Evolutionary conservation across 2,797 vertebrate genomes (phyloP).

Genomic region (Alauda arvensis): DNA sequence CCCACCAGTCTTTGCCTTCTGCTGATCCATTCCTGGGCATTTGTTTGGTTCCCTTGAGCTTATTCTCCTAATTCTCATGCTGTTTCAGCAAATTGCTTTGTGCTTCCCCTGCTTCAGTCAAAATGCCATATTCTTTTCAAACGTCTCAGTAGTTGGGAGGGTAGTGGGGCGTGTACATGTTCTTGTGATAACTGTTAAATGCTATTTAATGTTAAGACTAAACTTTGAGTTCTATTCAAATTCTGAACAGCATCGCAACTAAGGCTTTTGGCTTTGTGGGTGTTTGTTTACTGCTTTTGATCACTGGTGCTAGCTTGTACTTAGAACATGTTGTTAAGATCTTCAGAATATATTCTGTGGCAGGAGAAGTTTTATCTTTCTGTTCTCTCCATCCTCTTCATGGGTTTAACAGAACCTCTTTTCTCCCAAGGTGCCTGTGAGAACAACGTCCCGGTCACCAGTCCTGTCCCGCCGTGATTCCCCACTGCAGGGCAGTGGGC

Average conservation of each 20-base stretch:
- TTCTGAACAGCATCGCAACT: slow-evolving; percentile 4
- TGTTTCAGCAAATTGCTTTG: slow-evolving; percentile 68
- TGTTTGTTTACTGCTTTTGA: slow-evolving; percentile 19
- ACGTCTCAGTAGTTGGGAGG: slow-evolving; percentile 17
- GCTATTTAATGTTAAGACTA: neutral
- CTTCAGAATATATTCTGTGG: neutral
- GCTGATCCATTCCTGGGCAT: slow-evolving; percentile 62
- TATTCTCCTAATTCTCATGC: slow-evolving; percentile 67
- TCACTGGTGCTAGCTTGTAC: neutral
- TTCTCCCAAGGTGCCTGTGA: slow-evolving; percentile 86
- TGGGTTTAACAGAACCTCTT: slow-evolving; percentile 19
- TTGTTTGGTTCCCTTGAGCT: slow-evolving; percentile 70
- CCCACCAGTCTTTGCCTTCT: slow-evolving; percentile 66
- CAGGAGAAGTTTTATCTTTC: slow-evolving; percentile 1
- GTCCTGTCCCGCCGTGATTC: slow-evolving; percentile 93
- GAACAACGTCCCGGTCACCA: slow-evolving; percentile 93
- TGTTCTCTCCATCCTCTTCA: neutral
- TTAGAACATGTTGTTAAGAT: neutral
- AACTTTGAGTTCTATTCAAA: slow-evolving; percentile 1
- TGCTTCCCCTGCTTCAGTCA: slow-evolving; percentile 60
- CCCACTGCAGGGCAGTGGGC: slow-evolving; percentile 85
- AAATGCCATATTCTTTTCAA: slow-evolving; percentile 45
- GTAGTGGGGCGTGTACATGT: neutral
- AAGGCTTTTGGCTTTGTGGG: slow-evolving; percentile 15
- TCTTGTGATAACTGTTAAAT: slow-evolving; percentile 23